These are phyloP conservation scores for Epirrhoe tristata DNA, from an alignment of 2,888 invertebrate genomes.

Conservation along the genomic window DNA sequence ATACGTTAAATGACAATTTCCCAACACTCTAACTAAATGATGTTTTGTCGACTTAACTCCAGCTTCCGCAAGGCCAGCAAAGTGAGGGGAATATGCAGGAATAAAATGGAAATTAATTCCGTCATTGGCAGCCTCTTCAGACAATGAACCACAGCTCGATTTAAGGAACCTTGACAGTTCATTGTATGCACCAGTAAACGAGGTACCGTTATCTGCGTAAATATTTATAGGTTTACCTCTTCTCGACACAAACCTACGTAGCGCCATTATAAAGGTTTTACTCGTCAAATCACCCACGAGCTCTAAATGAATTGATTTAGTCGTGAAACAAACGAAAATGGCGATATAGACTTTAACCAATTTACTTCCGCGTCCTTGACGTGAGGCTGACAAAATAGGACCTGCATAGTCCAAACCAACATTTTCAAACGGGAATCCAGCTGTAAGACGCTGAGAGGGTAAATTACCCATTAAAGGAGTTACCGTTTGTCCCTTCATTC, in stretches of 20 bases:
- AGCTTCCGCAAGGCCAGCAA: neutral
- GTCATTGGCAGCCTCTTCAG: neutral
- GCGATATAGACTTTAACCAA: conserved; percentile 41
- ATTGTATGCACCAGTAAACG: conserved; percentile 42
- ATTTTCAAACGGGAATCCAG: conserved; percentile 24
- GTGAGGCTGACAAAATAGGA: conserved; percentile 34
- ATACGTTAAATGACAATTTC: neutral
- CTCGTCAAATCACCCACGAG: conserved; percentile 45
- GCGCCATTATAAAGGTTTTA: conserved; percentile 34
- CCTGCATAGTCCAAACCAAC: conserved; percentile 38
- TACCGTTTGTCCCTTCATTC: conserved; percentile 38
- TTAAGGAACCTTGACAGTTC: neutral
- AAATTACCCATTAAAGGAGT: conserved; percentile 41
- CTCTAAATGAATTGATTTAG: conserved; percentile 41
- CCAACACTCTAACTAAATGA: conserved; percentile 7
- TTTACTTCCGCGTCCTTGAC: conserved; percentile 41
- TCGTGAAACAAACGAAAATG: conserved; percentile 40
- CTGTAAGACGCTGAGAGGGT: conserved; percentile 32
- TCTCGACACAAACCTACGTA: conserved; percentile 43
- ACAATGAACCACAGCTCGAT: neutral
- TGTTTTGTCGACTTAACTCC: neutral
- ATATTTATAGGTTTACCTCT: conserved; percentile 35
- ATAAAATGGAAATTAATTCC: conserved; percentile 2
- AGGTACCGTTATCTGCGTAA: conserved; percentile 42
- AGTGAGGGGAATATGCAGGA: neutral